Percentiles rank a stretch among this genome's conserved stretches.
Evolutionary conservation across 2,797 vertebrate genomes (phyloP).

Genomic region (Pseudocheirus occidentalis): DNA sequence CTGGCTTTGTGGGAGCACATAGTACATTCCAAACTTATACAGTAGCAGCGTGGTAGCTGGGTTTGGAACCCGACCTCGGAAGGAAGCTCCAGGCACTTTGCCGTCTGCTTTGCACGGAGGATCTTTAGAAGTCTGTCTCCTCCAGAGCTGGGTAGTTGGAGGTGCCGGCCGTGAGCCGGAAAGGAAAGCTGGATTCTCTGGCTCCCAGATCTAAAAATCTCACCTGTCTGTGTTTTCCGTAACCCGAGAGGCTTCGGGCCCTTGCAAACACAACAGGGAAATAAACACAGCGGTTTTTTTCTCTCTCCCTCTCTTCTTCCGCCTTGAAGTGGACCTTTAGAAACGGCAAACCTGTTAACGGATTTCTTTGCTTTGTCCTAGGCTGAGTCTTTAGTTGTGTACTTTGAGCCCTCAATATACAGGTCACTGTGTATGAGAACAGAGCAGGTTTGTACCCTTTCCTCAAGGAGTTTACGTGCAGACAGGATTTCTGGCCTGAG

Average conservation of each 20-base stretch:
- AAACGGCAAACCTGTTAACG: slow-evolving; percentile 71
- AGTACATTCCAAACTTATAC: background rate
- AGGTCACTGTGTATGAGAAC: background rate
- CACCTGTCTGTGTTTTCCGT: slow-evolving; percentile 61
- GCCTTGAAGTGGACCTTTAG: slow-evolving; percentile 61
- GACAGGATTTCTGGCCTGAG: background rate
- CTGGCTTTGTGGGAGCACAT: background rate
- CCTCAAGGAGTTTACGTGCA: slow-evolving; percentile 4
- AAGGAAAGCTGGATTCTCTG: slow-evolving; percentile 6
- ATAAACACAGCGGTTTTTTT: slow-evolving; percentile 44
- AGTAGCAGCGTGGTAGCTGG: background rate
- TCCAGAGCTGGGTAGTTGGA: background rate
- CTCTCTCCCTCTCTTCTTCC: slow-evolving; percentile 23
- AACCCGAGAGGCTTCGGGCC: slow-evolving; percentile 56
- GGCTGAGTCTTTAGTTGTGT: background rate
- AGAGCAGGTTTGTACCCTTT: background rate
- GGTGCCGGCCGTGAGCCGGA: slow-evolving; percentile 15
- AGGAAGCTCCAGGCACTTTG: background rate
- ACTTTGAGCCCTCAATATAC: slow-evolving; percentile 14
- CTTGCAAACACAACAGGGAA: slow-evolving; percentile 18
- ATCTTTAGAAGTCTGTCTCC: background rate
- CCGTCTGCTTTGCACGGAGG: background rate
- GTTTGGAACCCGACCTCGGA: background rate
- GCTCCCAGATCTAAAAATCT: slow-evolving; percentile 41
- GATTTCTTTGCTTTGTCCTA: slow-evolving; percentile 53